Evolutionary conservation across 1,140 invertebrate species (phyloP), one percentile per base, ranked within the genome.

Genomic region (Conus betulinus): DNA sequence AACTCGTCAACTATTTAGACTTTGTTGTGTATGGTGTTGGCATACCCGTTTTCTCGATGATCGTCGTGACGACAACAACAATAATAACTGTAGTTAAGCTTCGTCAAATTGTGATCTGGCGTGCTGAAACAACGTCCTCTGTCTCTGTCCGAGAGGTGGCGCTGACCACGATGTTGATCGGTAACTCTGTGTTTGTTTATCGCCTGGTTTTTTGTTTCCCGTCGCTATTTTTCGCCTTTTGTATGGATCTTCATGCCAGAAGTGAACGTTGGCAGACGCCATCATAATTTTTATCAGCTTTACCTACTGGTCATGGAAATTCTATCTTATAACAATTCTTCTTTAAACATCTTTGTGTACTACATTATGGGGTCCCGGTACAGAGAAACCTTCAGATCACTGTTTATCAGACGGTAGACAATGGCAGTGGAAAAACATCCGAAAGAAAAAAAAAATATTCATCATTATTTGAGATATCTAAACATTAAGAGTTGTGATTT

Each of bases 81-180:
- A 23, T 27, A 2, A 53, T 81, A 53, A 81, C 78, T 8, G 39
- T 27, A 11, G 15, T 81, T 53, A 81, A 81, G 7, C n/a, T 81
- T 51, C 78, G 78, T 27, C 3, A 51, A 51, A 11, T 3, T 1
- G 78, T 2, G 8, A 11, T 27, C 5, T 81, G 78, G 78, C 17
- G 78, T n/a, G 25, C 27, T 20, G 23, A 10, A 27, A 52, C 5
- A 20, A 51, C 78, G 7, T 52, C 78, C 0, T 81, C 78, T 27
- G 52, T 5, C 2, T 53, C 6, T 11, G 78, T 5, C 39, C 8
- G 23, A 27, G 84, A 85, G 6, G 60, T 85, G 20, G 57, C 17
- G 0, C 55, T 85, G 57, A 85, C 84, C 84, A 53, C 13, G 55
- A 85, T 85, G 84, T 27, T 85, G 60, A 63, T 85, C 15, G 84